A percentile compares a stretch with the other conserved stretches of the same genome.
These are phyloP conservation scores for Rhinoderma darwinii DNA, from an alignment of 2,113 vertebrate species.

Conservation along the genomic window DNA sequence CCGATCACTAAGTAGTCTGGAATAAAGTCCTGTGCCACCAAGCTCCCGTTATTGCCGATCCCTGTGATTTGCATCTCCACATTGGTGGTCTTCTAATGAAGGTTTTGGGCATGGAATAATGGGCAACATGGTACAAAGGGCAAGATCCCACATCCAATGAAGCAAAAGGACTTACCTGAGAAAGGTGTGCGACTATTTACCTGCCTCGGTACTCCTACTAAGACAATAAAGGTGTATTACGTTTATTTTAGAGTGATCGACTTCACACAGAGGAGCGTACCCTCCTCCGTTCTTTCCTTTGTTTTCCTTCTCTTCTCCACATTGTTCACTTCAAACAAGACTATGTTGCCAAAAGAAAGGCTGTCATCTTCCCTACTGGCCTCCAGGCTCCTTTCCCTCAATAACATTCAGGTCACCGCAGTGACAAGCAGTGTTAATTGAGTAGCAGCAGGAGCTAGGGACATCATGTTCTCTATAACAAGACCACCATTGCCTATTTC, in stretches of 20 bases:
- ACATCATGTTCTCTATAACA: too few species aligned
- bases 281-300: neutral
- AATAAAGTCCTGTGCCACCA: too few species aligned
- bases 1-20: too few species aligned
- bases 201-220: neutral
- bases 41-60: too few species aligned
- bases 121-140: neutral
- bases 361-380: neutral
- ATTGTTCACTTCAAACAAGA: neutral
- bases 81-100: neutral
- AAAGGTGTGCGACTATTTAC: neutral
- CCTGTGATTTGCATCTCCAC: neutral
- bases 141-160: neutral
- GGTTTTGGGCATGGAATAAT: neutral
- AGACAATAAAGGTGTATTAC: neutral
- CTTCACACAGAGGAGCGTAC: neutral
- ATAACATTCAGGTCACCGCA: neutral
- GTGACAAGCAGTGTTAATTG: slow-evolving; percentile 11
- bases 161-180: neutral
- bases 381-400: neutral
- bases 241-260: too few species aligned
- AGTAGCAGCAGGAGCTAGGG: neutral
- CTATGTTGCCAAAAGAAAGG: neutral
- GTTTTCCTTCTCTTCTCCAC: neutral
- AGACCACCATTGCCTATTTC: neutral